Evolutionary conservation across 2,113 vertebrate genomes (phyloP).

Genomic region (Rynchops niger): DNA sequence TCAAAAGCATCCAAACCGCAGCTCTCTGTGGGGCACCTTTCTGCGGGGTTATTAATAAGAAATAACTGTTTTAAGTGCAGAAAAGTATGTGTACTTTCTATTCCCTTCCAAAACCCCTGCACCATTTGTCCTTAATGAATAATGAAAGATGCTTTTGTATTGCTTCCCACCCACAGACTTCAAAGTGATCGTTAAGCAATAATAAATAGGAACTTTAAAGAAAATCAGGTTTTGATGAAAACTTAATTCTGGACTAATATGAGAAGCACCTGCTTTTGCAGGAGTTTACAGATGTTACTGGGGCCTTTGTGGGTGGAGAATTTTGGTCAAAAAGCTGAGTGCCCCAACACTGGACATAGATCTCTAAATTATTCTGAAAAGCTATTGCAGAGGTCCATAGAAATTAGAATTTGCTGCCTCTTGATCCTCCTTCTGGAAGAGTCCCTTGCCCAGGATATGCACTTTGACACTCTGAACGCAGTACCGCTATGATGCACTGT

Average conservation of each 20-base stretch:
- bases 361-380: neutral
- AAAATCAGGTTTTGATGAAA: neutral
- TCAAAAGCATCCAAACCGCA: slow-evolving; percentile 24
- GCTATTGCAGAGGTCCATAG: neutral
- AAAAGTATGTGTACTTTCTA: neutral
- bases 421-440: neutral
- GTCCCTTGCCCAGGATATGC: too few relatives aligned
- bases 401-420: neutral
- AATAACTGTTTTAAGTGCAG: slow-evolving; percentile 55
- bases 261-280: neutral
- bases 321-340: neutral
- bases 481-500: too few relatives aligned
- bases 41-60: slow-evolving; percentile 35
- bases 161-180: slow-evolving; percentile 14
- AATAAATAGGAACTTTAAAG: slow-evolving; percentile 21
- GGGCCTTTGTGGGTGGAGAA: neutral
- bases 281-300: neutral
- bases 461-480: neutral
- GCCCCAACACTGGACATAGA: neutral
- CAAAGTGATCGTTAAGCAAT: neutral
- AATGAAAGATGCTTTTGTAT: slow-evolving; percentile 48
- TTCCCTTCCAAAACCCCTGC: neutral
- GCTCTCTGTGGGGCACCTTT: neutral
- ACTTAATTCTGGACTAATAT: neutral
- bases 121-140: slow-evolving; percentile 46